Evolutionary conservation across 2,888 invertebrate species (phyloP), one percentile per base, ranked within the genome.

Genomic region (Ophion slaviceki): DNA sequence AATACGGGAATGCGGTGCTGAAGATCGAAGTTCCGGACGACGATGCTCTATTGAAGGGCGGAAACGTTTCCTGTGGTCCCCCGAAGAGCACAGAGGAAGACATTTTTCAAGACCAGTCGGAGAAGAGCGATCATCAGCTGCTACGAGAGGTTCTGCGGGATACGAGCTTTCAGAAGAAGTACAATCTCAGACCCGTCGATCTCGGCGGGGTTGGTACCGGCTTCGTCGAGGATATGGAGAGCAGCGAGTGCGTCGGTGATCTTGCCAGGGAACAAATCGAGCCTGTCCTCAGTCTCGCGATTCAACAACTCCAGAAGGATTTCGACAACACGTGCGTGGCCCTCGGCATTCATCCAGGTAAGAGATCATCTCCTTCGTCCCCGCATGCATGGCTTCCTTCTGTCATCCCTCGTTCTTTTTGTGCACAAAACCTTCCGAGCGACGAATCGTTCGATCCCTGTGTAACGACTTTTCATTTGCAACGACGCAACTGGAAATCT

Each of bases 301-400:
- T 98, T 90, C 97, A 98, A 92, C 97, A 98, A 93, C 96, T 97
- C 88, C 96, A 97, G 91, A 96, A 97, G 92, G 98, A 98, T 93
- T 97, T 98, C 76, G 97, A 97, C 93, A 97, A 96, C 92, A 97
- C 98, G 11, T 98, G 98, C 94, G 96, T 96, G 78, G 96, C 97
- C 89, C 96, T 98, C 91, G 97, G 97, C 94, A 98, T 98, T 94
- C 97, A 98, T 93, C 96, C 97, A 94, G 98, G 98, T 98, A 94
- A 96, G 96, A 57, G 14, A 66, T 2, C 36, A 2, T 36, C 32
- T 67, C n/a, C 14, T 2, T 6, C 20, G 20, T 6, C 40, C 20
- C 61, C 5, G 14, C 53, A 17, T 17, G 14, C 53, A 17, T 53
- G 3, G 17, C 14, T 32, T 36, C 36, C 57, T 17, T 7, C 47